phyloP scores from a whole-genome alignment of 2,113 vertebrate species.

The Myocastor coypus region DNA sequence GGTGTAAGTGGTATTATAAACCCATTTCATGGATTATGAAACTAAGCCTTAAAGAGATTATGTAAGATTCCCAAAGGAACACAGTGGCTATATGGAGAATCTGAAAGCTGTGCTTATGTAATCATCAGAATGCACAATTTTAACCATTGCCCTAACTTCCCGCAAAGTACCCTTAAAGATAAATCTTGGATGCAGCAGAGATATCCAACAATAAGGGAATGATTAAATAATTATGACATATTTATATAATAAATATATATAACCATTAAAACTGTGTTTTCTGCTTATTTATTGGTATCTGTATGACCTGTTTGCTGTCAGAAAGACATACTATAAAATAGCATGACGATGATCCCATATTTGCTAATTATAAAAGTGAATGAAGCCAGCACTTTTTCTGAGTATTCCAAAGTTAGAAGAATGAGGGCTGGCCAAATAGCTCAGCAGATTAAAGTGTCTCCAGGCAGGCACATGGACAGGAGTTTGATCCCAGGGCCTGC shows the following conservation, averaged over 20 bases:
- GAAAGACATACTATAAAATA: background rate
- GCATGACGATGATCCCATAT: background rate
- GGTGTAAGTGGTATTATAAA: background rate
- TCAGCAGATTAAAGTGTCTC: too few species aligned
- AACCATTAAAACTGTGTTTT: background rate
- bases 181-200: background rate
- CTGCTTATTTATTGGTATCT: background rate
- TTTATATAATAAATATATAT: background rate
- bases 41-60: slow-evolving; percentile 8
- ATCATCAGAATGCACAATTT: background rate
- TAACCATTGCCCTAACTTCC: background rate
- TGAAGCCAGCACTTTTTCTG: background rate
- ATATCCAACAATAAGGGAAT: background rate
- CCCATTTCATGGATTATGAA: background rate
- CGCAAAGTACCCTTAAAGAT: background rate
- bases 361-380: background rate
- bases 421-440: too few species aligned
- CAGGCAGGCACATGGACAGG: too few species aligned
- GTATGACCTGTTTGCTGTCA: background rate
- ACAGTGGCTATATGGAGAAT: background rate
- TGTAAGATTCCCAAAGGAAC: background rate
- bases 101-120: background rate
- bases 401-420: background rate
- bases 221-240: background rate
- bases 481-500: too few species aligned